Conservation (phyloP, 2,888 invertebrate species). For the Syrista parreyssii region DNA sequence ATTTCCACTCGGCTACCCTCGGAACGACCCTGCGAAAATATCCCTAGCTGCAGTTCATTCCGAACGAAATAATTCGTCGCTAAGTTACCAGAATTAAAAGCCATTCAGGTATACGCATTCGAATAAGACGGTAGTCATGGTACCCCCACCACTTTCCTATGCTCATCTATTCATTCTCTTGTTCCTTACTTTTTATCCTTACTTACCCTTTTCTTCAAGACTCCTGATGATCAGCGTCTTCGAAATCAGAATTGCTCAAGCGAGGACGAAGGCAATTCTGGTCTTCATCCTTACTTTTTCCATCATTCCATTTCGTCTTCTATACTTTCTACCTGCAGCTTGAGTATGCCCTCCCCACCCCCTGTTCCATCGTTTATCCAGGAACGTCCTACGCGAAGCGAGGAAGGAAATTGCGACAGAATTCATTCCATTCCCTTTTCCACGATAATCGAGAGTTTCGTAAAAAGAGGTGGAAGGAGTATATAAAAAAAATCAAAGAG, state of each 20-base stretch:
- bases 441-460: background rate
- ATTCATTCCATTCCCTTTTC: background rate
- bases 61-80: conserved; percentile 32
- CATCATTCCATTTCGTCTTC: background rate
- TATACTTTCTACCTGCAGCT: background rate
- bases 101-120: conserved; percentile 27
- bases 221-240: background rate
- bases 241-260: background rate
- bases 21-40: background rate
- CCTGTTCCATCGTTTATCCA: background rate
- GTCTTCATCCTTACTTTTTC: background rate
- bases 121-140: background rate
- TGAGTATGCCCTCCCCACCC: background rate
- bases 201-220: background rate
- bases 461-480: background rate
- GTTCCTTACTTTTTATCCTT: background rate
- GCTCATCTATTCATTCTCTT: background rate
- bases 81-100: conserved; percentile 35
- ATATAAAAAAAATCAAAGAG: background rate
- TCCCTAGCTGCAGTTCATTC: background rate
- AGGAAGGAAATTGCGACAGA: background rate
- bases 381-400: background rate
- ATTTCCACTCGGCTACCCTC: background rate
- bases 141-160: background rate
- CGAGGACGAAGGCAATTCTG: background rate